A percentile compares a stretch with the other conserved stretches of the same genome.
phyloP scores from a whole-genome alignment of 2,113 vertebrate species.

The Gopherus flavomarginatus region DNA sequence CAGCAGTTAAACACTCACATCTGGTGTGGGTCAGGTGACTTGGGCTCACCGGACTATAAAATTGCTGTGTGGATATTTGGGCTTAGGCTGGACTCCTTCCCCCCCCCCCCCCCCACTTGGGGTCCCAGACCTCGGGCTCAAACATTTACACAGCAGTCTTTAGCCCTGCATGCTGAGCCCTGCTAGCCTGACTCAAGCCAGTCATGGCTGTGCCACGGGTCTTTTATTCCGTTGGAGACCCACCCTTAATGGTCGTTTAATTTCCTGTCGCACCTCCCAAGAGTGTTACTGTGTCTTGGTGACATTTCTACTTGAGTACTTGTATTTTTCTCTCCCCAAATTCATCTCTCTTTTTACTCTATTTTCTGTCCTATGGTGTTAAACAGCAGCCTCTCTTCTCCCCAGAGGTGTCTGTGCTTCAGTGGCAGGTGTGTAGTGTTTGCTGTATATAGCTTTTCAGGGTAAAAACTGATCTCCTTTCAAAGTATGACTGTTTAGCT shows the following conservation, averaged over 20 bases:
- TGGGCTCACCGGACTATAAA: not conserved
- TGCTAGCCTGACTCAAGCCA: not conserved
- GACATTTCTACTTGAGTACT: not conserved
- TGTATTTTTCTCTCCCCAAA: not conserved
- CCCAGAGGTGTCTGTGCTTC: not conserved
- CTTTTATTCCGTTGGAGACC: not conserved
- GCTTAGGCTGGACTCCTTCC: not conserved
- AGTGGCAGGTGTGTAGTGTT: not conserved
- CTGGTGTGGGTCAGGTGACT: not conserved
- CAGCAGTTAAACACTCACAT: not conserved
- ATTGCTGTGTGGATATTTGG: not conserved
- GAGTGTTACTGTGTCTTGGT: not conserved
- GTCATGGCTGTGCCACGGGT: not conserved
- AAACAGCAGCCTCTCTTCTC: not conserved
- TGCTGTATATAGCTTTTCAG: not conserved
- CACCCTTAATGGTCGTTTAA: not conserved
- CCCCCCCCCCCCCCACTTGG: too few species aligned
- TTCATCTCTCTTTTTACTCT: not conserved
- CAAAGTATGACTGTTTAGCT: not conserved
- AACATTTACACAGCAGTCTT: not conserved
- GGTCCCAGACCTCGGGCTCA: not conserved
- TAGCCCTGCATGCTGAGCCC: not conserved
- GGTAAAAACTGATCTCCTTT: not conserved
- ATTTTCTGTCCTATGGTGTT: not conserved
- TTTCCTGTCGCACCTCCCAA: not conserved